These are phyloP conservation scores for Malachius bipustulatus DNA, from an alignment of 2,888 invertebrate genomes.

Conservation along the genomic window DNA sequence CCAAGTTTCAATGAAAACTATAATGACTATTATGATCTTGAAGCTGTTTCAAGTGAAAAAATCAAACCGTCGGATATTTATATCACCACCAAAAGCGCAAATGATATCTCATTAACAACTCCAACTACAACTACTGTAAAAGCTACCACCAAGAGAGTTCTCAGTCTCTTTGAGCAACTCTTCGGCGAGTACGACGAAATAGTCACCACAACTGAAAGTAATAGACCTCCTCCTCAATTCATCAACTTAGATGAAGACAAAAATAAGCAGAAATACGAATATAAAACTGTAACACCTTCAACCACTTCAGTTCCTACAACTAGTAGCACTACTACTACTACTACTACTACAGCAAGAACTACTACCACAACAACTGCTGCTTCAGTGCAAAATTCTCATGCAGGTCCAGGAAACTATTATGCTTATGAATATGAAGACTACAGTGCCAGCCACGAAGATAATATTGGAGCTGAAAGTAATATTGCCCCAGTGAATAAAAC, in stretches of 20 bases:
- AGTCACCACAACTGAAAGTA: constrained; percentile 25
- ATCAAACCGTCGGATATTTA: constrained; percentile 22
- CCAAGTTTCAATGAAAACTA: constrained; percentile 31
- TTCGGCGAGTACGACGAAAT: constrained; percentile 36
- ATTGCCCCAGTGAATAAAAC: constrained; percentile 11
- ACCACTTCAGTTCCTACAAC: constrained; percentile 18
- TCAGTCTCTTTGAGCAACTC: constrained; percentile 36
- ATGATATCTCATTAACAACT: constrained; percentile 18
- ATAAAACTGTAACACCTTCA: constrained; percentile 19
- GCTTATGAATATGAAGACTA: constrained; percentile 32
- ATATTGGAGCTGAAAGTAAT: constrained; percentile 28
- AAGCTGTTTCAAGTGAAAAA: constrained; percentile 20
- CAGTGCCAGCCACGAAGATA: constrained; percentile 24
- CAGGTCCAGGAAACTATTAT: constrained; percentile 23
- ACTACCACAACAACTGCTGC: constrained; percentile 7
- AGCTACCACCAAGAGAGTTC: constrained; percentile 33
- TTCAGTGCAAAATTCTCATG: constrained; percentile 21
- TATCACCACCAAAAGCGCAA: constrained; percentile 24
- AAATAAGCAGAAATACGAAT: constrained; percentile 17
- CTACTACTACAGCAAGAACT: constrained; percentile 10
- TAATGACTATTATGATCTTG: constrained; percentile 23
- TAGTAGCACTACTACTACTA: constrained; percentile 8
- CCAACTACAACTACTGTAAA: constrained; percentile 26
- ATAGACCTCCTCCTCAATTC: constrained; percentile 21
- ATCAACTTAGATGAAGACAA: constrained; percentile 22